Evolutionary conservation across 1,140 invertebrate species (phyloP), one percentile per base, ranked within the genome.

Genomic region (Drosophila ambigua): DNA sequence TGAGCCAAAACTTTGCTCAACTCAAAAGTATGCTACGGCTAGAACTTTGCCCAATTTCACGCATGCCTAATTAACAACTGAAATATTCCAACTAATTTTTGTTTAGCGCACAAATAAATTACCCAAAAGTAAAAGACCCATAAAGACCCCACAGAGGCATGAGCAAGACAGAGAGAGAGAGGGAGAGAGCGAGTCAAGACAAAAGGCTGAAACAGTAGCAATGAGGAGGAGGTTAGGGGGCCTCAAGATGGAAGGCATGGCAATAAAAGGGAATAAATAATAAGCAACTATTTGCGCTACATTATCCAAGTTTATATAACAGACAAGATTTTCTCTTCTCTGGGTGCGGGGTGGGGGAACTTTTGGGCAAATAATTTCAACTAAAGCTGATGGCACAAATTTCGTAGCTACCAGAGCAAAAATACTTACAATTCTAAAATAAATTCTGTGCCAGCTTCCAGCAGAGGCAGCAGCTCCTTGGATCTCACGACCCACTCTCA

Each of bases 231-330:
- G 41, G 7, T 35, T 1, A 24, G 9, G 58, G 31, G 26, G 15
- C 26, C 6, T 28, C 26, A 28, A 28, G 26, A 28, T 28, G 4
- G 35, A 13, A 39, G 35, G 35, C 11, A 39, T 39, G 72, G 63
- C 68, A 85, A 80, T 84, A 80, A 75, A 75, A 59, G 82, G 60
- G 82, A 77, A 85, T 85, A 85, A 85, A 85, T 85, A 85, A 85
- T 85, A 85, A 85, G 82, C 82, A 85, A 85, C 82, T 85, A 85
- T 85, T 85, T 85, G 82, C 83, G 82, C 82, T 85, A 85, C 82
- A 85, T 85, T 85, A 85, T 85, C 78, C 83, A 78, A 87, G 79
- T 87, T 85, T 85, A 82, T 85, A 80, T 78, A 87, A 87, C 60
- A 63, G 69, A 67, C 66, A 81, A 55, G 48, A 65, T 43, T 4